phyloP scores from a whole-genome alignment of 92 coral and sea anemone genomes.

The Phenganax marumi region DNA sequence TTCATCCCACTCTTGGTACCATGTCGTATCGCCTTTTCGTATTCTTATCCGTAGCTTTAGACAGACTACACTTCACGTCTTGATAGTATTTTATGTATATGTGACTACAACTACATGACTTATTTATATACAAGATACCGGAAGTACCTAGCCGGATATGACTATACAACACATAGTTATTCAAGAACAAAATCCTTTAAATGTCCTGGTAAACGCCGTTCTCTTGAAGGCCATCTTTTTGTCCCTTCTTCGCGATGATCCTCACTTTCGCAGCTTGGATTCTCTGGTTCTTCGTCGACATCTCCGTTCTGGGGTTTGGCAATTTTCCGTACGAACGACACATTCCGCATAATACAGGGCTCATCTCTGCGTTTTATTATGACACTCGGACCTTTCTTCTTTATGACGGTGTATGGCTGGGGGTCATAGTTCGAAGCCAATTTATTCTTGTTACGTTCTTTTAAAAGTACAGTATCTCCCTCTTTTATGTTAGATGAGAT shows the following conservation, averaged over 20 bases:
- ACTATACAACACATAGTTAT: no score
- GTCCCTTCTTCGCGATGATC: background rate
- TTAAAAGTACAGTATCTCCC: conserved; percentile 20
- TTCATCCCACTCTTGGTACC: no score
- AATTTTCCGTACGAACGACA: background rate
- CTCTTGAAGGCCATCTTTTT: background rate
- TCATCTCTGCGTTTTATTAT: conserved; percentile 18
- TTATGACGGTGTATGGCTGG: background rate
- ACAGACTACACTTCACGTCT: no score
- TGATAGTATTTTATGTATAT: no score
- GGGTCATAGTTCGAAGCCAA: conserved; percentile 11
- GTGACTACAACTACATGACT: no score
- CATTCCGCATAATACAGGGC: conserved; percentile 30
- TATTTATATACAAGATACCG: no score
- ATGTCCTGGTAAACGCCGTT: background rate
- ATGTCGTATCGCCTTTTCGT: no score
- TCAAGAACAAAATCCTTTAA: background rate
- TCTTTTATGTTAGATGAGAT: background rate
- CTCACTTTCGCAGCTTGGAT: background rate
- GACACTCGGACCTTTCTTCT: conserved; percentile 27
- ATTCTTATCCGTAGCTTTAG: no score
- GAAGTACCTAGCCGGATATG: no score
- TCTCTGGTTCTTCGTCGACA: background rate
- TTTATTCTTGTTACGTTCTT: conserved; percentile 9
- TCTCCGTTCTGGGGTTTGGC: background rate